A percentile compares a stretch with the other conserved stretches of the same genome.
These are phyloP conservation scores for Platichthys flesus DNA, from an alignment of 2,113 vertebrate species.

Conservation along the genomic window DNA sequence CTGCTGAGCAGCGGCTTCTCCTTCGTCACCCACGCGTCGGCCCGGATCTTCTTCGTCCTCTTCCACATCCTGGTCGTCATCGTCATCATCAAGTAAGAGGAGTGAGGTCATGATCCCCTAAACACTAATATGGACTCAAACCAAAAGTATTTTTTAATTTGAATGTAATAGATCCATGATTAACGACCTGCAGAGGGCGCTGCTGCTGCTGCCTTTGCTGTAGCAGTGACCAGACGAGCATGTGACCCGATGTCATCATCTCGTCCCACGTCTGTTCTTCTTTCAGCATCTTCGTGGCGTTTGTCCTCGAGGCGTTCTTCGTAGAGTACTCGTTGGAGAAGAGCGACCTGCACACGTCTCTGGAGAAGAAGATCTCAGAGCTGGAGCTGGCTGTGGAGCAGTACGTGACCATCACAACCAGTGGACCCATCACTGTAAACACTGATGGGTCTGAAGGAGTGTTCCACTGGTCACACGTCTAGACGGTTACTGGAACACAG, in stretches of 20 bases:
- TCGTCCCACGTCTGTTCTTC: not conserved
- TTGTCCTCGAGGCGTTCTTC: slow-evolving; percentile 94
- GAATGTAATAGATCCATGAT: no score
- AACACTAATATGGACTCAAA: no score
- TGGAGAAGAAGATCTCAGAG: slow-evolving; percentile 95
- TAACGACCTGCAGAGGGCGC: no score
- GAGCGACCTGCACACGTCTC: slow-evolving; percentile 90
- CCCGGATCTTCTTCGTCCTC: slow-evolving; percentile 90
- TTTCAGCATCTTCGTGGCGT: slow-evolving; percentile 92
- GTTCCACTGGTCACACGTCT: no score
- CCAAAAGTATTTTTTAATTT: no score
- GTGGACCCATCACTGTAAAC: no score
- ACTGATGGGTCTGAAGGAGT: no score
- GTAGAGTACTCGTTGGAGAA: slow-evolving; percentile 93
- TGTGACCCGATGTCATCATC: no score
- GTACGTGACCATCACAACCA: slow-evolving; percentile 76
- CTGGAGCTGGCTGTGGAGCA: slow-evolving; percentile 88
- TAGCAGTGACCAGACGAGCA: no score
- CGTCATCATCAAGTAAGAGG: slow-evolving; percentile 92
- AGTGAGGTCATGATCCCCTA: not conserved
- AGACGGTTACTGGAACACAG: no score
- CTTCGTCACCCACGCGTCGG: slow-evolving; percentile 83
- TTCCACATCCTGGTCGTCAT: slow-evolving; percentile 94
- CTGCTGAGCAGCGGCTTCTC: slow-evolving; percentile 89
- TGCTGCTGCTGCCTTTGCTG: no score